phyloP scores from a whole-genome alignment of 2,113 vertebrate genomes.

The Triplophysa siluroides region DNA sequence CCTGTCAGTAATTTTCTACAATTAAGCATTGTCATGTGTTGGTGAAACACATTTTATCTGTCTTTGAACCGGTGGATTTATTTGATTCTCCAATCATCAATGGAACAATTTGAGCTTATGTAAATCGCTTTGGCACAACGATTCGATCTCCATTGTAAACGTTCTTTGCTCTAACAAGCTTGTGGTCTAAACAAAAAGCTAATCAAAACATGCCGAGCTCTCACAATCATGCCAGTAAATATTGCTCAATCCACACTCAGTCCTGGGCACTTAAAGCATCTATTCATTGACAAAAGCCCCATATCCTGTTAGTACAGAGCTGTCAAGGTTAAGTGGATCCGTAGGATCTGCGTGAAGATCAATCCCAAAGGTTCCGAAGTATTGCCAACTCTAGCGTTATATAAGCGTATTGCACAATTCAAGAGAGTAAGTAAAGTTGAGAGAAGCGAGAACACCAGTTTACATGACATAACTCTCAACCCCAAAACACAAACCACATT shows the following conservation, averaged over 20 bases:
- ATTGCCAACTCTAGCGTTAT: conserved; percentile 41
- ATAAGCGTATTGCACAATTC: conserved; percentile 39
- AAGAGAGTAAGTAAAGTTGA: conserved; percentile 12
- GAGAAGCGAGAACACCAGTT: conserved; percentile 38
- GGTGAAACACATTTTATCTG: neutral
- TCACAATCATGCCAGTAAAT: conserved; percentile 23
- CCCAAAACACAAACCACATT: neutral
- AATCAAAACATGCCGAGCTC: conserved; percentile 43
- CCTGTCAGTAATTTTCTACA: neutral
- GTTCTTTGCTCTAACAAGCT: conserved; percentile 49
- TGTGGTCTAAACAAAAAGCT: conserved; percentile 33
- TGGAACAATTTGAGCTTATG: neutral
- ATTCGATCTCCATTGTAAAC: conserved; percentile 20
- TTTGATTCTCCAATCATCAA: neutral
- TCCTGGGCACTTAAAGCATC: neutral
- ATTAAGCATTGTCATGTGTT: neutral
- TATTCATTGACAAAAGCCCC: neutral
- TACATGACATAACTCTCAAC: conserved; percentile 27
- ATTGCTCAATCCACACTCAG: conserved; percentile 38
- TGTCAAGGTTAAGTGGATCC: conserved; percentile 19
- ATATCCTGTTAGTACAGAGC: conserved; percentile 29
- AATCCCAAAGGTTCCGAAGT: conserved; percentile 1
- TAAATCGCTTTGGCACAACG: conserved; percentile 12
- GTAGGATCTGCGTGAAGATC: conserved; percentile 23
- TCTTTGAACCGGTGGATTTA: neutral